Evolutionary conservation across 2,797 vertebrate species (phyloP).

Genomic region (Typhlichthys subterraneus): DNA sequence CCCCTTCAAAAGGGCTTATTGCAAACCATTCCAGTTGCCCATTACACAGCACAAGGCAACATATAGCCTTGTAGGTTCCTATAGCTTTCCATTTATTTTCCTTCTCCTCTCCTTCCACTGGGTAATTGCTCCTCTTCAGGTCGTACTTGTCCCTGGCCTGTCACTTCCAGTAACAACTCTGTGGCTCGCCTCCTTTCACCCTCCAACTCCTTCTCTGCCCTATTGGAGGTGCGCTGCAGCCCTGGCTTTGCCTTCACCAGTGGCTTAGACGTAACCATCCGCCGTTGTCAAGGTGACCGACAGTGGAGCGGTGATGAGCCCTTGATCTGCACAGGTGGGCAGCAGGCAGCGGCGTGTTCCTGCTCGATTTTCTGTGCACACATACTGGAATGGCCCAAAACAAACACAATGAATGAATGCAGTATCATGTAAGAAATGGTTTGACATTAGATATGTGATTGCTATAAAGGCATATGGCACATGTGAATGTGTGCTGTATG

Average conservation of each 20-base stretch:
- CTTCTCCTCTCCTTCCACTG: not conserved
- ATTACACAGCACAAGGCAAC: constrained; percentile 9
- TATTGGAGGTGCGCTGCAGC: constrained; percentile 80
- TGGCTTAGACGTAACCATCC: constrained; percentile 71
- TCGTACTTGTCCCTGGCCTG: constrained; percentile 83
- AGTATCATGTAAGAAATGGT: too few species aligned
- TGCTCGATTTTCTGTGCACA: not conserved
- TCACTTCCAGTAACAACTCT: constrained; percentile 57
- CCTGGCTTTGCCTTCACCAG: constrained; percentile 71
- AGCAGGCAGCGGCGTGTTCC: constrained; percentile 9
- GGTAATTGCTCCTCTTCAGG: constrained; percentile 54
- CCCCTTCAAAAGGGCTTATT: constrained; percentile 19
- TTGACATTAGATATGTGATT: too few species aligned
- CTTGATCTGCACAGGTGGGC: constrained; percentile 76
- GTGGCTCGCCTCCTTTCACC: constrained; percentile 72
- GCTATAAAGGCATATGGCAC: not conserved
- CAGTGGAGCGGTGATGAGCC: constrained; percentile 83
- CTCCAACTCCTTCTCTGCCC: constrained; percentile 78
- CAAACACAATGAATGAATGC: not conserved
- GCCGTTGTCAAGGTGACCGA: constrained; percentile 84
- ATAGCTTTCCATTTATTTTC: not conserved
- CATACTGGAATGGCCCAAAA: not conserved
- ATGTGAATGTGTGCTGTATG: constrained; percentile 2
- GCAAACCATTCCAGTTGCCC: constrained; percentile 18
- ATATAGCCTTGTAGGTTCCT: not conserved